phyloP scores from a whole-genome alignment of 2,113 vertebrate species.

The Leucoraja erinaceus region DNA sequence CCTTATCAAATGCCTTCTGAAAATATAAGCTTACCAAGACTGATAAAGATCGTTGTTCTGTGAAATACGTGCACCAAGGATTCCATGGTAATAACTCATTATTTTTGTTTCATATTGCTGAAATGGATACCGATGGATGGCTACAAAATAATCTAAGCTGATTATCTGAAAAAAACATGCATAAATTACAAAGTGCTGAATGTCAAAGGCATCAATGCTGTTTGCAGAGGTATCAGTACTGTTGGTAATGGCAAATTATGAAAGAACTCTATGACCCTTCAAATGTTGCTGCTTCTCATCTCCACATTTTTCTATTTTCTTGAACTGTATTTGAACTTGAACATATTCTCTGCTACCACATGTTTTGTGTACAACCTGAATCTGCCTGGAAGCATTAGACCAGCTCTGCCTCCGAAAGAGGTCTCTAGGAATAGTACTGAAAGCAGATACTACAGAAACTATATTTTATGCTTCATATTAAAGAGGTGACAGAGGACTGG shows the following conservation, averaged over 20 bases:
- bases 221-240: background rate
- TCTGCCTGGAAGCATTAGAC: background rate
- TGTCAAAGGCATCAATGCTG: background rate
- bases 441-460: background rate
- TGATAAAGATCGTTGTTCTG: background rate
- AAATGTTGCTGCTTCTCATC: background rate
- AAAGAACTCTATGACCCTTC: background rate
- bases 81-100: background rate
- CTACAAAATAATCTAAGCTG: background rate
- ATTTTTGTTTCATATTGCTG: background rate
- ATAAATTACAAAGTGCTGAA: background rate
- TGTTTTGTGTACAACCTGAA: background rate
- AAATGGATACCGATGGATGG: background rate
- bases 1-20: no score
- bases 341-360: background rate
- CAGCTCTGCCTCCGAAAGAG: background rate
- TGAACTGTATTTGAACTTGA: constrained; percentile 25
- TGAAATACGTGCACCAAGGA: background rate
- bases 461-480: constrained; percentile 12
- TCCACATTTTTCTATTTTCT: background rate
- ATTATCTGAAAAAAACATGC: background rate
- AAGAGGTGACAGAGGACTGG: background rate
- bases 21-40: background rate
- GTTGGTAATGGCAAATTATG: background rate
- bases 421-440: background rate